phyloP scores from a whole-genome alignment of 2,113 vertebrate species.

The Gulo gulo region DNA sequence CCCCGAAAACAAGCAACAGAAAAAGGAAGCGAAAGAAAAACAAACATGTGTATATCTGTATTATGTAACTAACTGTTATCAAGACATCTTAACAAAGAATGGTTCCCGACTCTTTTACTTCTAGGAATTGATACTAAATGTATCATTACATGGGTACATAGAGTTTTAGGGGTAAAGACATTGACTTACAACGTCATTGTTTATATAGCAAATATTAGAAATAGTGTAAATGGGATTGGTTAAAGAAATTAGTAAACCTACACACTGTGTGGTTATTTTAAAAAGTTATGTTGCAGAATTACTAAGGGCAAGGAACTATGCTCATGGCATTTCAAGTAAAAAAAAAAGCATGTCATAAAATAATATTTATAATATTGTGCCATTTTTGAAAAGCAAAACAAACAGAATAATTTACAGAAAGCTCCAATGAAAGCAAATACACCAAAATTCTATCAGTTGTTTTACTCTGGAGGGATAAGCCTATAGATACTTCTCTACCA shows the following conservation, averaged over 20 bases:
- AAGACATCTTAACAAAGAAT: background rate
- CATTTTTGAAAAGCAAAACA: background rate
- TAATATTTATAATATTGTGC: background rate
- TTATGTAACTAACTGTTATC: background rate
- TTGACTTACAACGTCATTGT: background rate
- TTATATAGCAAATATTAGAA: background rate
- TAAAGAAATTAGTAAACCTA: constrained; percentile 2
- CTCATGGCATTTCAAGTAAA: background rate
- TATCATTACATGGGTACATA: background rate
- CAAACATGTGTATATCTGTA: background rate
- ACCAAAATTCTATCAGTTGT: background rate
- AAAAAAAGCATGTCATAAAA: background rate
- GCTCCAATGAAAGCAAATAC: background rate
- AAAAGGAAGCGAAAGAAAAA: background rate
- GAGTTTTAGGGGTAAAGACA: background rate
- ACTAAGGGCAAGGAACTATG: background rate
- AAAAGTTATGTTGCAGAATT: background rate
- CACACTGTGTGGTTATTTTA: background rate
- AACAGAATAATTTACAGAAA: background rate
- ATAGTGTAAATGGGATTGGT: background rate
- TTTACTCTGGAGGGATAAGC: background rate
- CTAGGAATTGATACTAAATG: background rate
- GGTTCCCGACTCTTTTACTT: background rate
- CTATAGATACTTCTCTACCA: background rate
- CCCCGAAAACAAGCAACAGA: background rate